Evolutionary conservation across 2,888 invertebrate species (phyloP), one percentile per base, ranked within the genome.

Genomic region (Ligdia adustata): DNA sequence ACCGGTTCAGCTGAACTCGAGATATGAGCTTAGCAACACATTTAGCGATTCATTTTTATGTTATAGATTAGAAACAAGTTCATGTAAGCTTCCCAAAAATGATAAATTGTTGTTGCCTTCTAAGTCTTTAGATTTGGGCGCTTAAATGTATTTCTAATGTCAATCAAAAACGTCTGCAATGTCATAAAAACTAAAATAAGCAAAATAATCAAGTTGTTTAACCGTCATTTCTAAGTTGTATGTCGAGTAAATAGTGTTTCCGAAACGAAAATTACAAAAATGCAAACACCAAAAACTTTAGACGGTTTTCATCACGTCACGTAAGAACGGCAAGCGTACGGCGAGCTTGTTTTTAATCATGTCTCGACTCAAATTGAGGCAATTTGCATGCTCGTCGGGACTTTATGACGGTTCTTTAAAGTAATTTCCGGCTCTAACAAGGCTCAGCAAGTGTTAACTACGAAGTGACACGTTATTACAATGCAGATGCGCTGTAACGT

Each of bases 291-390:
- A 38, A 49, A 50, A 44, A 46, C 33, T 45, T 40, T 11, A 18
- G 24, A 44, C 41, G 27, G 39, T 52, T 35, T 35, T 29, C 47
- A 29, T 28, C 33, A 29, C 39, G 40, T 37, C 48, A 51, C 48
- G 52, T 44, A 43, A 45, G 27, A 58, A 41, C 31, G 9, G 9
- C 11, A 13, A 46, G 43, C 29, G 43, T 35, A 38, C 33, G 9
- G 7, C 13, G 12, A 46, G 46, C 33, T 46, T 32, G 48, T 48
- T 52, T 55, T 55, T 55, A 53, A 52, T 58, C 53, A 55, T 46
- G 49, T 47, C 51, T 41, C 29, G 28, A 32, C 54, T 50, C 27
- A 55, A 52, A 55, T 51, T 52, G 39, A 40, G 43, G 52, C 52
- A 51, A 51, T 56, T 56, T 52, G 35, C 48, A 49, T 42, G 44